A percentile compares a stretch with the other conserved stretches of the same genome.
Evolutionary conservation across 2,888 invertebrate genomes (phyloP).

Genomic region (Gibbula magus): DNA sequence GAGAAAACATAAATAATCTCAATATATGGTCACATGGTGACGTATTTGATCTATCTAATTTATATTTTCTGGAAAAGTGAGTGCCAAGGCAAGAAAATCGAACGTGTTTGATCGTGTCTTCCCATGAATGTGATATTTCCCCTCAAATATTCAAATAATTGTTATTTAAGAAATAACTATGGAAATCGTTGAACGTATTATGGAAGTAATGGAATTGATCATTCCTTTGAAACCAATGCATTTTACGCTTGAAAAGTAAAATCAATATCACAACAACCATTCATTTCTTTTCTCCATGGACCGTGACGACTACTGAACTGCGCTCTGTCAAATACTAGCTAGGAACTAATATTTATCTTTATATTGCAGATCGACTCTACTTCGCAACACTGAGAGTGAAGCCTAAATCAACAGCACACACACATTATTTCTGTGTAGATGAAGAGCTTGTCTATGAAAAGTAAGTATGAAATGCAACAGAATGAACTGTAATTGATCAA

Average conservation of each 20-base stretch:
- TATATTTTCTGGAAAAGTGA: background rate
- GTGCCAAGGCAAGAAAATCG: background rate
- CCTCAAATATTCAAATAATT: no score
- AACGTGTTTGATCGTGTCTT: slow-evolving; percentile 21
- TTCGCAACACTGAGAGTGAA: slow-evolving; percentile 90
- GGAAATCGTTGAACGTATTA: no score
- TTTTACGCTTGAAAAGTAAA: no score
- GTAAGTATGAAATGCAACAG: slow-evolving; percentile 62
- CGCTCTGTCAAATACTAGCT: no score
- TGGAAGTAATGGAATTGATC: background rate
- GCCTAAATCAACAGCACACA: slow-evolving; percentile 86
- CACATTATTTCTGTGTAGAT: slow-evolving; percentile 92
- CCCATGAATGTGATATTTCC: background rate
- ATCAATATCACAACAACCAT: no score
- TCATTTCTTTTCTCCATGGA: no score
- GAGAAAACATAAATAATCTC: slow-evolving; percentile 29
- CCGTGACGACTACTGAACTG: no score
- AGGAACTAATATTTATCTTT: background rate
- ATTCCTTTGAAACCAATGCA: background rate
- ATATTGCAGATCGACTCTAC: slow-evolving; percentile 88
- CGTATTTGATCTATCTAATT: background rate
- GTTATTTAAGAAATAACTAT: no score
- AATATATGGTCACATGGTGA: background rate
- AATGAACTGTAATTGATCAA: background rate
- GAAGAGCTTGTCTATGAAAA: slow-evolving; percentile 93